phyloP scores from a whole-genome alignment of 1,140 invertebrate species.

The Formica exsecta region DNA sequence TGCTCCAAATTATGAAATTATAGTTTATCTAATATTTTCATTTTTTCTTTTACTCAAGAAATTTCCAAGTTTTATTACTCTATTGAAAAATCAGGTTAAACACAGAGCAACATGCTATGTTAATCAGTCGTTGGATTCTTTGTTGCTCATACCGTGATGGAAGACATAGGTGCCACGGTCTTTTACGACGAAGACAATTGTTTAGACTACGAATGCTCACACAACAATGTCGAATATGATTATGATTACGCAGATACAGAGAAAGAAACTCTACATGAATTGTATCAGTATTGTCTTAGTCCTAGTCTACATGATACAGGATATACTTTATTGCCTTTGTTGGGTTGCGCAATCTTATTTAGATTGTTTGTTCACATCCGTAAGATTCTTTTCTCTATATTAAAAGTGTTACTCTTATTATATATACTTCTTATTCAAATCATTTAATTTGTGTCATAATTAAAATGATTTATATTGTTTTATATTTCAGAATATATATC shows the following conservation, averaged over 20 bases:
- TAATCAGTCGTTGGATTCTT: conserved; percentile 24
- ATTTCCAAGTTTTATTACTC: background rate
- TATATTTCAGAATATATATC: conserved; percentile 74
- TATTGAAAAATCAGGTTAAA: conserved; percentile 1
- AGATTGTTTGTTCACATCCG: conserved; percentile 78
- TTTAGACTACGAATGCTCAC: conserved; percentile 74
- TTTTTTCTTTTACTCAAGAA: background rate
- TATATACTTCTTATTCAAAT: background rate
- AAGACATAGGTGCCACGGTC: conserved; percentile 73
- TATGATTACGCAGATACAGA: conserved; percentile 79
- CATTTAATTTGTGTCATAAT: background rate
- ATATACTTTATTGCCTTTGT: conserved; percentile 79
- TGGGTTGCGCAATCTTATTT: conserved; percentile 77
- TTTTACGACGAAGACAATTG: conserved; percentile 80
- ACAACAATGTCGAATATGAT: conserved; percentile 75
- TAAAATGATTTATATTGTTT: conserved; percentile 19
- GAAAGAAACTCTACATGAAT: conserved; percentile 77
- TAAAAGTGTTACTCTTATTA: background rate
- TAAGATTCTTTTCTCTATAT: conserved; percentile 65
- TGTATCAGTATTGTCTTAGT: conserved; percentile 80
- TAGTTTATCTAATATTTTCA: background rate
- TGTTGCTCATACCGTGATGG: conserved; percentile 53
- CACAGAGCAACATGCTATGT: conserved; percentile 26
- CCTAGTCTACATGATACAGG: conserved; percentile 80
- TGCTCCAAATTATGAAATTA: background rate